Conservation (phyloP, 2,113 vertebrate genomes). For the Cranoglanis bouderius region DNA sequence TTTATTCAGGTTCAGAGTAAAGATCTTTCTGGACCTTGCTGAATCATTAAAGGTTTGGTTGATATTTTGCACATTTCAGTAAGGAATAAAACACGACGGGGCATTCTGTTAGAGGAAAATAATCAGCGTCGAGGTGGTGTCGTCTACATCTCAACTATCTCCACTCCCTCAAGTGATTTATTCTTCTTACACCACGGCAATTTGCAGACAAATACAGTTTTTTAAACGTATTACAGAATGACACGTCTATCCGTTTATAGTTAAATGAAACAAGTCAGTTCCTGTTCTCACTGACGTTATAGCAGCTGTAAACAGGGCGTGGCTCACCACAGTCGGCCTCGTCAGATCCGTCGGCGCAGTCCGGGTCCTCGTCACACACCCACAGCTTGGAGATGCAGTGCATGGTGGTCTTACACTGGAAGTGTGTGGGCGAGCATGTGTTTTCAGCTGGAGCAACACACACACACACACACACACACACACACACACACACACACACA, state of each 20-base stretch:
- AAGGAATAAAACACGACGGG: neutral
- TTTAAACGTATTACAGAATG: no score
- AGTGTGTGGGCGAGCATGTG: constrained; percentile 96
- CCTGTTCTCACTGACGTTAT: no score
- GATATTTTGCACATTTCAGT: neutral
- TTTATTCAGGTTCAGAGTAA: neutral
- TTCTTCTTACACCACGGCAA: no score
- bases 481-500: constrained; percentile 9
- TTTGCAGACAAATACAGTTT: no score
- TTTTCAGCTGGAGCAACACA: constrained; percentile 83
- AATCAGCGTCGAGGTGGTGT: neutral
- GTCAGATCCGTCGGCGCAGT: constrained; percentile 95
- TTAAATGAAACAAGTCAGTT: no score
- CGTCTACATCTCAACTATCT: no score
- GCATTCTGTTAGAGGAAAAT: neutral
- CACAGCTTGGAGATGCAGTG: constrained; percentile 98
- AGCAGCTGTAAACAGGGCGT: no score
- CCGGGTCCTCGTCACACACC: constrained; percentile 97
- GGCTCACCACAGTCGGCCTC: constrained; percentile 97
- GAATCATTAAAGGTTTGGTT: neutral
- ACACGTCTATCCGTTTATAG: no score
- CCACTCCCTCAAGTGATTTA: no score
- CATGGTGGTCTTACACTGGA: constrained; percentile 95
- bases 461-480: constrained; percentile 27
- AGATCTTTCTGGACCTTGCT: neutral